Base-by-base conservation (phyloP, 1,140 invertebrate genomes). In the Drosophila kurseongensis region DNA sequence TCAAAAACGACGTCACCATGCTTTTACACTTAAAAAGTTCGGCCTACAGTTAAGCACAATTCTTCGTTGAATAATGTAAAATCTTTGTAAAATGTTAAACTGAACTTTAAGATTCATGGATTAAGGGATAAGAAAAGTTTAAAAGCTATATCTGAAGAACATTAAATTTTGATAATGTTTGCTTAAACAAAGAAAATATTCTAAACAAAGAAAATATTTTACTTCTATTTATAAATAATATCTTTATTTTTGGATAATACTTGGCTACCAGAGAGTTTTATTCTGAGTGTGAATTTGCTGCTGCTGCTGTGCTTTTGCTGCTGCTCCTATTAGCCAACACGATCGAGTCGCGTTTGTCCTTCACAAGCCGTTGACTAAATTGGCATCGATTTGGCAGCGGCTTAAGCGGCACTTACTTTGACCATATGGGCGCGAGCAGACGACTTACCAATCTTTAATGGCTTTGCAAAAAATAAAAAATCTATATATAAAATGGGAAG, bases 361-460 rank as follows among this genome's bases (percentile, higher is more conserved):
- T 85, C 78, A 86, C 69, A 65, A 86, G 56, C 74, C 68, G 75
- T 71, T 83, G 80, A 88, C 83, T 89, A 89, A 88, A 83, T 88
- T 88, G 84, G 83, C 86, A 89, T 79, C 78, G 83, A 83, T 88
- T 89, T 88, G 83, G 83, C 83, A 86, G 75, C 84, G 63, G 63
- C 76, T 68, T 75, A 52, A 59, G 61, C 72, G 59, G 80, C 48
- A 57, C 38, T 69, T 74, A 72, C 80, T 76, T 68, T 69, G 69
- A 85, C 78, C 81, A 85, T 84, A 84, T 84, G 81, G 81, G 81
- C 81, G 73, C 77, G 73, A 67, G 81, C 76, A 80, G 76, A 85
- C 77, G 80, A 83, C 62, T 62, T 76, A 68, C 74, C 72, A 69
- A 62, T 58, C 41, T 56, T 75, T 78, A 80, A 82, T 82, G 75